phyloP scores from a whole-genome alignment of 2,797 vertebrate species.

The Sternarchorhynchus goeldii region DNA sequence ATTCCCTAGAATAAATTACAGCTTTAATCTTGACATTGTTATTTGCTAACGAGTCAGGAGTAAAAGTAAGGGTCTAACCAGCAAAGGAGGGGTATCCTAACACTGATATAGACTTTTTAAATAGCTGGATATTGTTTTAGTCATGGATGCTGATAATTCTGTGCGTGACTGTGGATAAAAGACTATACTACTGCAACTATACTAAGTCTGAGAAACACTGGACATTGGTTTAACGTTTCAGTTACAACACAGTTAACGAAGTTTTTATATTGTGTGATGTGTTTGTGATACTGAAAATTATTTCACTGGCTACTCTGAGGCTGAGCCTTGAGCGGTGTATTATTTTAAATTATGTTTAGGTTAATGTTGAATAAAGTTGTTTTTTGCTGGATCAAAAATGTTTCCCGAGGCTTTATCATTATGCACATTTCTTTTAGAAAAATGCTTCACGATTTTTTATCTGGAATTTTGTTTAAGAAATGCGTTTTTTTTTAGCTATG shows the following conservation, averaged over 20 bases:
- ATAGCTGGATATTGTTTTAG: not conserved
- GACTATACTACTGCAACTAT: constrained; percentile 39
- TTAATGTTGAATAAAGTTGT: constrained; percentile 61
- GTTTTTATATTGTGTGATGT: constrained; percentile 5
- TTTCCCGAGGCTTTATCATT: not conserved
- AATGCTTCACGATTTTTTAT: not conserved
- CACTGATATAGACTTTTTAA: not conserved
- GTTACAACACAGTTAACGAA: not conserved
- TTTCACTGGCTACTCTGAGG: constrained; percentile 60
- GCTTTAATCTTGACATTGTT: not conserved
- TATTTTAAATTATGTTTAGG: constrained; percentile 27
- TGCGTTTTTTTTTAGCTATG: not conserved
- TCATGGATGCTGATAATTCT: constrained; percentile 1
- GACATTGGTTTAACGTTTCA: constrained; percentile 26
- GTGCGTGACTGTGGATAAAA: constrained; percentile 1
- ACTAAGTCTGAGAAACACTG: constrained; percentile 48
- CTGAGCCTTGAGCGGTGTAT: constrained; percentile 71
- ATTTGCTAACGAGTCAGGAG: not conserved
- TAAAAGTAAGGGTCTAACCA: not conserved
- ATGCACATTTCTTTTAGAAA: not conserved
- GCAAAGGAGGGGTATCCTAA: not conserved
- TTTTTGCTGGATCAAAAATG: constrained; percentile 53
- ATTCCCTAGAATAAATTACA: not conserved
- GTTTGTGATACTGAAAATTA: constrained; percentile 7
- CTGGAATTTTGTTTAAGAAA: not conserved